Conservation (phyloP, 2,113 vertebrate genomes). For the Podiceps cristatus region DNA sequence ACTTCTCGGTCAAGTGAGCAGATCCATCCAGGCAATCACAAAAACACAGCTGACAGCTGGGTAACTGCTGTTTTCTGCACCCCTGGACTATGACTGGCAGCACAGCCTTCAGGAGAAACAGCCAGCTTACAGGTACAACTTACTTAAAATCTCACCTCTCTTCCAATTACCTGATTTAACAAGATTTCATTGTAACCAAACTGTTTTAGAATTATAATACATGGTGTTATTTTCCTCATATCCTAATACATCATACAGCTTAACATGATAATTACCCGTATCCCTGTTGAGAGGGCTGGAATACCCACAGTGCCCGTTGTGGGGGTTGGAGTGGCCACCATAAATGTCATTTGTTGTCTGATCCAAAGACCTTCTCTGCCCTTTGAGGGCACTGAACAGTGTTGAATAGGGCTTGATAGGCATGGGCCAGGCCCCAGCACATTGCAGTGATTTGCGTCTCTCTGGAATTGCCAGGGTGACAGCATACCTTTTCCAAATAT, state of each 20-base stretch:
- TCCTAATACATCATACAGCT: background rate
- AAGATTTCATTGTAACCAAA: background rate
- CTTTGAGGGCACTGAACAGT: no score
- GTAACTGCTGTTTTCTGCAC: background rate
- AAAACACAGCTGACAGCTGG: rapidly evolving
- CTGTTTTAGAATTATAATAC: background rate
- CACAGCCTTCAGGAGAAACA: background rate
- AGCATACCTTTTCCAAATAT: no score
- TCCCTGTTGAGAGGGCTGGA: no score
- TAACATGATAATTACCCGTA: no score
- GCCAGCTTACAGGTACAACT: background rate
- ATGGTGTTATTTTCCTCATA: rapidly evolving
- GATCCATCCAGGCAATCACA: background rate
- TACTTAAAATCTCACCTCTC: background rate
- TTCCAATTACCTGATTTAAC: background rate
- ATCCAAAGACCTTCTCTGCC: no score
- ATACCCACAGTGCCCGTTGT: no score
- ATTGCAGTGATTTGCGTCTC: no score
- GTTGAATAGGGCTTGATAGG: no score
- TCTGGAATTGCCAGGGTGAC: no score
- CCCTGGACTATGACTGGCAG: background rate
- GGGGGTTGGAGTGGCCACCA: no score
- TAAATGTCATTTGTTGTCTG: no score
- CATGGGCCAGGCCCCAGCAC: no score
- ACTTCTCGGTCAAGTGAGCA: background rate